A percentile compares a stretch with the other conserved stretches of the same genome.
Evolutionary conservation across 1,140 invertebrate genomes (phyloP).

Genomic region (Protaetia brevitarsis): DNA sequence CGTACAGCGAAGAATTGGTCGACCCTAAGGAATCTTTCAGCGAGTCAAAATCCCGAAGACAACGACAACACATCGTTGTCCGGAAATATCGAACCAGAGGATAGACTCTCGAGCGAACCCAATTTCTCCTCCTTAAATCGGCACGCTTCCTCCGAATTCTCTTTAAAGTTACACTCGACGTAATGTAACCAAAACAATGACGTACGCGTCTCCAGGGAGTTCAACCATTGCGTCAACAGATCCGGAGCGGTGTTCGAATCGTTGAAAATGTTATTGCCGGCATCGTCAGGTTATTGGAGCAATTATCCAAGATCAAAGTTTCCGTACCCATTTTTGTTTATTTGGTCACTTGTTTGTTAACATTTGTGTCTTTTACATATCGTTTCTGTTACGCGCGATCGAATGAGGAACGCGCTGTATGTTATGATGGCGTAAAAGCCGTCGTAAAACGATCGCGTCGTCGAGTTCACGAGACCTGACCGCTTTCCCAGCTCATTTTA

Average conservation of each 20-base stretch:
- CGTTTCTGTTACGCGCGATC: neutral
- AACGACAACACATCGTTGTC: neutral
- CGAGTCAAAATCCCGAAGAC: conserved; percentile 17
- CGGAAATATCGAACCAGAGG: neutral
- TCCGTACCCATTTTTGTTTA: conserved; percentile 10
- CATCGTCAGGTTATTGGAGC: neutral
- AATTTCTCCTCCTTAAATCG: conserved; percentile 27
- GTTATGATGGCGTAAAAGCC: neutral
- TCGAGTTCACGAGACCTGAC: neutral
- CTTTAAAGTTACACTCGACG: conserved; percentile 32
- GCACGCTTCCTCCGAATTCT: conserved; percentile 26
- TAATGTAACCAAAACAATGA: conserved; percentile 43
- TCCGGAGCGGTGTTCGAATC: conserved; percentile 10
- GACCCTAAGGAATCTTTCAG: conserved; percentile 6
- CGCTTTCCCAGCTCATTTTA: neutral
- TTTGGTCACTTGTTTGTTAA: conserved; percentile 1
- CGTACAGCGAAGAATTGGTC: neutral
- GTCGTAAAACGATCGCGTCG: neutral
- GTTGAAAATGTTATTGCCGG: neutral
- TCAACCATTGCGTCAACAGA: conserved; percentile 41
- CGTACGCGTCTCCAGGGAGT: conserved; percentile 40
- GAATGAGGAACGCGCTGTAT: too few species aligned
- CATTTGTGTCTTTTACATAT: too few species aligned
- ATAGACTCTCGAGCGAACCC: conserved; percentile 1
- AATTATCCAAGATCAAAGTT: conserved; percentile 19